Evolutionary conservation across 2,888 invertebrate genomes (phyloP).

Genomic region (Megamerina dolium): DNA sequence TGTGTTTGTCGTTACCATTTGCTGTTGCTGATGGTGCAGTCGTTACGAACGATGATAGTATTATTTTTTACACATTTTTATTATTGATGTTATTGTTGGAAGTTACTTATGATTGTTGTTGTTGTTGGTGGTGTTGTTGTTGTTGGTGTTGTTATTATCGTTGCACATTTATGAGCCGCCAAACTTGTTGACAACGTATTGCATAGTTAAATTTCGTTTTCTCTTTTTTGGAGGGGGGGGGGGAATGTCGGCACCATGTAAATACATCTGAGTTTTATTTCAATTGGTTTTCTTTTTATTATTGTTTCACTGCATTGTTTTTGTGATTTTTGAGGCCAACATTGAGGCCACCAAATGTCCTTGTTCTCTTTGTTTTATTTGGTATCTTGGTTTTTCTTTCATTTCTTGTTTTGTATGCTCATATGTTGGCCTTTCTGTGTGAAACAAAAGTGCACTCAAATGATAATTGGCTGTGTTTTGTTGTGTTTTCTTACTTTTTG

Average conservation of each 20-base stretch:
- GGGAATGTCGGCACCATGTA: too few species aligned
- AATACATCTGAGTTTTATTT: too few species aligned
- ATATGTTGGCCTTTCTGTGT: too few species aligned
- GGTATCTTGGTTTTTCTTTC: constrained; percentile 18
- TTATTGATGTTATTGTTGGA: too few species aligned
- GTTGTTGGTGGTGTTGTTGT: background rate
- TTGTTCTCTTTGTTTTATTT: constrained; percentile 9
- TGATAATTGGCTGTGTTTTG: background rate
- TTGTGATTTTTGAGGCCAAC: constrained; percentile 41
- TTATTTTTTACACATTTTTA: background rate
- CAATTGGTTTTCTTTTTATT: too few species aligned
- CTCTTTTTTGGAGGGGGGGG: too few species aligned
- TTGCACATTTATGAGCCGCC: background rate
- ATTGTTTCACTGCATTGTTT: constrained; percentile 30
- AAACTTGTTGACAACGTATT: constrained; percentile 4
- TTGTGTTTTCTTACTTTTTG: too few species aligned
- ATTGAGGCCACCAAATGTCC: constrained; percentile 35
- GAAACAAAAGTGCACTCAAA: too few species aligned
- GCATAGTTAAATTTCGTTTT: background rate
- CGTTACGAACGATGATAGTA: background rate
- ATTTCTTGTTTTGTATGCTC: too few species aligned
- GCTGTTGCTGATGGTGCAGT: background rate
- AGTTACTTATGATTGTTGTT: background rate
- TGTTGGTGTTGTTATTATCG: background rate
- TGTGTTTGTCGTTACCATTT: too few species aligned